phyloP scores from a whole-genome alignment of 1,140 invertebrate species.

The Oedothorax gibbosus region DNA sequence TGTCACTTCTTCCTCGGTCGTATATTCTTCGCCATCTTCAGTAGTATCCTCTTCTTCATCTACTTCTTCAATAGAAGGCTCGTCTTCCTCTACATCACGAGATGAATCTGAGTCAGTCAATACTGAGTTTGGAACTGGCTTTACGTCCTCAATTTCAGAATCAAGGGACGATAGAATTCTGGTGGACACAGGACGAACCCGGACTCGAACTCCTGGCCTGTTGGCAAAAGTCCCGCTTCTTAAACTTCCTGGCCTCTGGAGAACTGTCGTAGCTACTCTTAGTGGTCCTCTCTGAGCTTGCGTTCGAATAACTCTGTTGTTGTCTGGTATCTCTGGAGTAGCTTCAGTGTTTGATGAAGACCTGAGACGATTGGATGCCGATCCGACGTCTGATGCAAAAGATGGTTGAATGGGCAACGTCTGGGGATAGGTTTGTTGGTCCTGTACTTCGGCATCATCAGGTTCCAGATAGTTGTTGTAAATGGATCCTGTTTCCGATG shows the following conservation, averaged over 20 bases:
- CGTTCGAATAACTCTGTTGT: slow-evolving; percentile 17
- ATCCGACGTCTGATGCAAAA: slow-evolving; percentile 35
- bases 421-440: slow-evolving; percentile 55
- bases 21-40: background rate
- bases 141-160: background rate
- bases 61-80: background rate
- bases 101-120: slow-evolving; percentile 21
- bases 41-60: slow-evolving; percentile 13
- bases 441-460: slow-evolving; percentile 54
- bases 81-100: background rate
- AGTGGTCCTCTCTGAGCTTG: slow-evolving; percentile 46
- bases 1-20: slow-evolving; percentile 16
- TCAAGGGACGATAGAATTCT: background rate
- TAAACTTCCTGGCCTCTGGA: slow-evolving; percentile 28
- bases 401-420: slow-evolving; percentile 54
- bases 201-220: slow-evolving; percentile 53
- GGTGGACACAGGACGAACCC: slow-evolving; percentile 31
- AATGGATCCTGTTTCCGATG: slow-evolving; percentile 19
- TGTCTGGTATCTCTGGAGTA: slow-evolving; percentile 52
- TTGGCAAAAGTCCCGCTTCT: slow-evolving; percentile 49
- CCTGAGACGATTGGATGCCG: background rate
- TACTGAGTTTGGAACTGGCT: slow-evolving; percentile 6
- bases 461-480: slow-evolving; percentile 51
- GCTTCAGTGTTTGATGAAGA: slow-evolving; percentile 19
- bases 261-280: slow-evolving; percentile 41